Evolutionary conservation across 1,140 invertebrate genomes (phyloP).

Genomic region (Drosophila trapezifrons): DNA sequence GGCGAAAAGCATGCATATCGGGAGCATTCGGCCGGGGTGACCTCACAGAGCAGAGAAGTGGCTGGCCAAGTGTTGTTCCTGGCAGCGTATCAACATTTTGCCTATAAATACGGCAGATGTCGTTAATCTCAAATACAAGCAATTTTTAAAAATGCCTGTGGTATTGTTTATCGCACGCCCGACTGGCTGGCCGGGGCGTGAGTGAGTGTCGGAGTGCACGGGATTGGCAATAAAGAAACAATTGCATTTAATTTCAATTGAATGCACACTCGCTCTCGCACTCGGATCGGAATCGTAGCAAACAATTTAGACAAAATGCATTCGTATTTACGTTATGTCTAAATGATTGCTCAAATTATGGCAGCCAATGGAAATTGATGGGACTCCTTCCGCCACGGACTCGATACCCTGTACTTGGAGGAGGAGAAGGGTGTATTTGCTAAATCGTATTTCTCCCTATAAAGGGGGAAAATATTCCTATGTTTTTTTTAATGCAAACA

Average conservation of each 20-base stretch:
- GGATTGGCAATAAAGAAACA: conserved; percentile 63
- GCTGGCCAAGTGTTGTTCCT: conserved; percentile 53
- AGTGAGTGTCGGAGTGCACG: conserved; percentile 46
- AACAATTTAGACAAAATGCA: conserved; percentile 57
- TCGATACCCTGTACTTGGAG: background rate
- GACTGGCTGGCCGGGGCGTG: conserved; percentile 5
- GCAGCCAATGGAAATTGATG: conserved; percentile 45
- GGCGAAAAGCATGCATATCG: conserved; percentile 20
- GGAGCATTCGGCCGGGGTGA: conserved; percentile 14
- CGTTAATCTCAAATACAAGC: conserved; percentile 54
- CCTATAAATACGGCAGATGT: conserved; percentile 53
- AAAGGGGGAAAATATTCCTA: no score
- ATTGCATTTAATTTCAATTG: conserved; percentile 61
- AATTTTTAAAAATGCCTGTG: conserved; percentile 49
- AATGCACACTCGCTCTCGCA: conserved; percentile 38
- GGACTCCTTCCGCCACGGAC: conserved; percentile 10
- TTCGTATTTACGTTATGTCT: conserved; percentile 55
- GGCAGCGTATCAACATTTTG: conserved; percentile 70
- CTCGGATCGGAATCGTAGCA: conserved; percentile 39
- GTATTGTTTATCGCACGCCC: conserved; percentile 36
- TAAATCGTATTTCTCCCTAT: no score
- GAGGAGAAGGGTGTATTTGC: background rate
- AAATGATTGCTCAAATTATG: conserved; percentile 61
- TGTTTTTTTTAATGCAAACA: no score
- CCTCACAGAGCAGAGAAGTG: conserved; percentile 20